Evolutionary conservation across 2,113 vertebrate genomes (phyloP).

Genomic region (Phainopepla nitens): DNA sequence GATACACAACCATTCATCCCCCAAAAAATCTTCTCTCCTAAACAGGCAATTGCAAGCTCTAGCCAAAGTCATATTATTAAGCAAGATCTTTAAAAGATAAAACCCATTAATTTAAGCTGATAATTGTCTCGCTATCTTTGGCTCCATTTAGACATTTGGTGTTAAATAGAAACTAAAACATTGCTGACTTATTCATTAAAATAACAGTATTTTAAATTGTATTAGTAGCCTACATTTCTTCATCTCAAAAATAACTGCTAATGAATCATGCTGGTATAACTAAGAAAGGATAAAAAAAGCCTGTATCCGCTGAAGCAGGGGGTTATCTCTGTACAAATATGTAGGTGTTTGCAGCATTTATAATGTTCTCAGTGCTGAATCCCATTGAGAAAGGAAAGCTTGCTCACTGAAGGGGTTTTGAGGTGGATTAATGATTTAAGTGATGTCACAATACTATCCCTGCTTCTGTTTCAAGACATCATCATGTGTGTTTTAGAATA

Average conservation of each 20-base stretch:
- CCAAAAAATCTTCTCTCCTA: not conserved
- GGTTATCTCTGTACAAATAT: slow-evolving; percentile 69
- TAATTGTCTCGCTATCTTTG: slow-evolving; percentile 44
- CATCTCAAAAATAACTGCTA: slow-evolving; percentile 58
- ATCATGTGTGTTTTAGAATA: not conserved
- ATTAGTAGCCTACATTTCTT: slow-evolving; percentile 64
- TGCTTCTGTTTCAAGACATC: not conserved
- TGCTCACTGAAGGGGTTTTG: not conserved
- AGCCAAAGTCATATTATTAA: not conserved
- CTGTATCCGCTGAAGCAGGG: not conserved
- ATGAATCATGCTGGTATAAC: slow-evolving; percentile 78
- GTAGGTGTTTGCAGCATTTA: slow-evolving; percentile 61
- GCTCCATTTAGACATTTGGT: slow-evolving; percentile 24
- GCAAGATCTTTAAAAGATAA: slow-evolving; percentile 12
- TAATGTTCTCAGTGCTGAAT: slow-evolving; percentile 10
- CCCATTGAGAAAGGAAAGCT: slow-evolving; percentile 38
- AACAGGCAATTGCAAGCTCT: not conserved
- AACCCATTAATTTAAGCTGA: slow-evolving; percentile 26
- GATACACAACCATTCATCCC: not conserved
- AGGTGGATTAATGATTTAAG: not conserved
- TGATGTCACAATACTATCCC: not conserved
- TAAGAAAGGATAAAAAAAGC: slow-evolving; percentile 70
- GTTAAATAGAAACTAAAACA: slow-evolving; percentile 25
- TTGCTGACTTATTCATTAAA: slow-evolving; percentile 31
- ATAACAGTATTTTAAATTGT: slow-evolving; percentile 55